Percentiles rank a stretch among this genome's conserved stretches.
Conservation (phyloP, 2,888 invertebrate genomes). For the Gryllus longicercus region DNA sequence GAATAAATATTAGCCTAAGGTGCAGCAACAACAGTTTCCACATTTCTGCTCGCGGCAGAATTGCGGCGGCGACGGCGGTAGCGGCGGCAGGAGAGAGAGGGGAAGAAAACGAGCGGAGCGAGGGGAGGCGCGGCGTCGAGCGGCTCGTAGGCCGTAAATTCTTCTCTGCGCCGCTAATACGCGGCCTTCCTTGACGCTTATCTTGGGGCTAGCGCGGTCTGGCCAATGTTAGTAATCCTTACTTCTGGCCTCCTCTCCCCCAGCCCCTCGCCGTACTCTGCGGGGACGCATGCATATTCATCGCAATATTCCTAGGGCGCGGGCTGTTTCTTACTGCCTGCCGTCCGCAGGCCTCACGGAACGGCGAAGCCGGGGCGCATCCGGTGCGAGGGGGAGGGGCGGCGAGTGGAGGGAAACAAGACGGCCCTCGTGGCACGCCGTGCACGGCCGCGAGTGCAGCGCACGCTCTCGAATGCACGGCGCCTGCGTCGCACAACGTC, state of each 20-base stretch:
- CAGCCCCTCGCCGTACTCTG: background rate
- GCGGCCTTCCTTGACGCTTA: constrained; percentile 1
- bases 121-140: background rate
- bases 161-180: background rate
- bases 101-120: background rate
- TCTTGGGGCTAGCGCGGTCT: background rate
- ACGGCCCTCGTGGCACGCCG: no score
- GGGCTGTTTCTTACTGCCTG: background rate
- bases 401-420: no score
- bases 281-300: background rate
- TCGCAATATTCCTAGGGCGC: background rate
- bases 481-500: no score
- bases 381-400: no score
- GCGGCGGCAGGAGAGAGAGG: background rate
- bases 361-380: no score
- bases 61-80: background rate
- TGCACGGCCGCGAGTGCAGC: no score
- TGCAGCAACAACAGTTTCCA: no score
- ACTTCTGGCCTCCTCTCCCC: background rate
- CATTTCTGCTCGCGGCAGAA: no score
- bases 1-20: no score
- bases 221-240: background rate
- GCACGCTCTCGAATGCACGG: no score
- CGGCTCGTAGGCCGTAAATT: background rate
- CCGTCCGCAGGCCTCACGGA: background rate